Conservation (phyloP, 2,888 invertebrate genomes). For the Pachymerium ferrugineum region DNA sequence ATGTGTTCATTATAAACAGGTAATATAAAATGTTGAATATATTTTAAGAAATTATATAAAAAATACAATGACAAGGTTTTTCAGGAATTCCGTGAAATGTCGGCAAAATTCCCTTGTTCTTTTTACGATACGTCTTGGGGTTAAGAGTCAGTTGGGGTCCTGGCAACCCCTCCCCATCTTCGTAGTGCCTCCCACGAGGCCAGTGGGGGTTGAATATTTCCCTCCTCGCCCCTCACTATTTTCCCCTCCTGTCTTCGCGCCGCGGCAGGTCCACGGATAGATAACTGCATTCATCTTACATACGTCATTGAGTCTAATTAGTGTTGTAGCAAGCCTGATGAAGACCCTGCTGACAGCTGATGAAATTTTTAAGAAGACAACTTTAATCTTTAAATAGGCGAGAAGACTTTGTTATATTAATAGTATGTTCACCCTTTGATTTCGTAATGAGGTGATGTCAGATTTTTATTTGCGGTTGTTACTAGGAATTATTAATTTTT, state of each 20-base stretch:
- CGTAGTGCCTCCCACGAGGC: conserved; percentile 17
- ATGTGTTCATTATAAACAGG: no score
- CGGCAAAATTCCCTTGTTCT: conserved; percentile 3
- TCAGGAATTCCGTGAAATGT: not conserved
- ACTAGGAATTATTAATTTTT: conserved; percentile 4
- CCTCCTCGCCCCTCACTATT: not conserved
- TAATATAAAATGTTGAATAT: no score
- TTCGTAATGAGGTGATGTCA: conserved; percentile 24
- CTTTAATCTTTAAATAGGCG: not conserved
- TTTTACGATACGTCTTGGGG: conserved; percentile 19
- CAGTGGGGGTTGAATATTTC: conserved; percentile 24
- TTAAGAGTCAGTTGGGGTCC: conserved; percentile 18
- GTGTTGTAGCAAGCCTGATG: conserved; percentile 22
- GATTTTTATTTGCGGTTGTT: not conserved
- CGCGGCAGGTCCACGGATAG: conserved; percentile 17
- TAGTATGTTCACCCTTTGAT: conserved; percentile 1
- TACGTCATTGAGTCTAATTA: conserved; percentile 25
- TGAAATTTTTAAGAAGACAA: not conserved
- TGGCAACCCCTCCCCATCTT: conserved; percentile 1
- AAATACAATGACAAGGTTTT: not conserved
- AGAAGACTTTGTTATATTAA: not conserved
- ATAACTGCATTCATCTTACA: conserved; percentile 22
- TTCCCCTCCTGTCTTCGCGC: conserved; percentile 24
- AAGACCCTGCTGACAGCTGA: conserved; percentile 10
- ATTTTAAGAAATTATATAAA: not conserved